Conservation (phyloP, 2,113 vertebrate genomes). For the Edolisoma coerulescens region DNA sequence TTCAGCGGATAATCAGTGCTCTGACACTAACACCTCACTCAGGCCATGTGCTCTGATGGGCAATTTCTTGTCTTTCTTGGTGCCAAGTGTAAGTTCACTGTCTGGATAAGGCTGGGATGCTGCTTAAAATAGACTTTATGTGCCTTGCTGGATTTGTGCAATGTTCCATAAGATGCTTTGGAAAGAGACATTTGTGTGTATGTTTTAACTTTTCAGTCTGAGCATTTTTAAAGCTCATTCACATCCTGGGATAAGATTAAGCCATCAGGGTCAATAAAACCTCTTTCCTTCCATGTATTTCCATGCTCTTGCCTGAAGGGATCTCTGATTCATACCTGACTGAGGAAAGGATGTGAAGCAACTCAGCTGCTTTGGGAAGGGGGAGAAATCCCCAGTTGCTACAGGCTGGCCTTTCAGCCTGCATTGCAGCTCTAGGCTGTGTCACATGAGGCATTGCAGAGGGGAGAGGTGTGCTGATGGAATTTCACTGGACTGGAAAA, state of each 20-base stretch:
- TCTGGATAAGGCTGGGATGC: not conserved
- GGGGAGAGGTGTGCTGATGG: not conserved
- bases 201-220: not conserved
- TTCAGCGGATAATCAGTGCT: rapidly evolving
- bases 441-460: not conserved
- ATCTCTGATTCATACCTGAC: not conserved
- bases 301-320: not conserved
- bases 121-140: not conserved
- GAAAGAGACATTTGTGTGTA: not conserved
- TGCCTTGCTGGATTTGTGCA: not conserved
- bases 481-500: not conserved
- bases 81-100: not conserved
- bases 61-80: not conserved
- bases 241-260: not conserved
- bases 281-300: not conserved
- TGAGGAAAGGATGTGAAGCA: not conserved
- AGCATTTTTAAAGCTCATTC: not conserved
- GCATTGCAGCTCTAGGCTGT: not conserved
- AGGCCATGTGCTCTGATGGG: not conserved
- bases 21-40: not conserved
- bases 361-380: not conserved
- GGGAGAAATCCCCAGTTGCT: not conserved
- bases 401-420: not conserved
- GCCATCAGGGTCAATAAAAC: not conserved
- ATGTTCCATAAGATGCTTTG: not conserved